A percentile compares a stretch with the other conserved stretches of the same genome.
Evolutionary conservation across 2,113 vertebrate species (phyloP).

Genomic region (Toxostoma redivivum): DNA sequence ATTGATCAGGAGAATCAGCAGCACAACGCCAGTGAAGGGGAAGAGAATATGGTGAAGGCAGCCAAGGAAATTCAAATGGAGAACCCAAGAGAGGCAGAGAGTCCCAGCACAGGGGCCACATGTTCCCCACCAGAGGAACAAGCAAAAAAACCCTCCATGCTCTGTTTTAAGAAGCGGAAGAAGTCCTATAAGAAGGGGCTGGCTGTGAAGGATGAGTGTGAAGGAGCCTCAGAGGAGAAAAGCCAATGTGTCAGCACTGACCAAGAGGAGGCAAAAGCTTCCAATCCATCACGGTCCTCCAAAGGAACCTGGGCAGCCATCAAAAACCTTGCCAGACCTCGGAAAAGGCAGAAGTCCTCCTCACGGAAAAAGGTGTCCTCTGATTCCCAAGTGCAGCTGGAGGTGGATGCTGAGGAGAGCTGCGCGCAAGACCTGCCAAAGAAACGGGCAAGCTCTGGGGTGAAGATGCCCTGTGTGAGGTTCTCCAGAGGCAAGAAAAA

Average conservation of each 20-base stretch:
- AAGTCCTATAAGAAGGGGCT: constrained; percentile 48
- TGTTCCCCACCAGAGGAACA: constrained; percentile 16
- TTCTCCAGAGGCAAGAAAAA: constrained; percentile 67
- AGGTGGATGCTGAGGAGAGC: constrained; percentile 44
- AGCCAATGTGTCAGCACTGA: not conserved
- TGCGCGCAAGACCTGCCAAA: not conserved
- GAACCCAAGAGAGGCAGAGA: constrained; percentile 31
- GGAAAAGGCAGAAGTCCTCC: constrained; percentile 51
- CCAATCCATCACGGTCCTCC: not conserved
- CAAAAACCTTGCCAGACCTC: constrained; percentile 62
- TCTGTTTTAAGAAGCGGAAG: constrained; percentile 79
- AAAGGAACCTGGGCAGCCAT: constrained; percentile 71
- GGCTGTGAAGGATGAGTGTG: not conserved
- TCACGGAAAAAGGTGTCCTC: constrained; percentile 18
- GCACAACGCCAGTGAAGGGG: not conserved
- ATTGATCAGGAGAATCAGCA: not conserved
- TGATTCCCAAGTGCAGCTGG: constrained; percentile 50
- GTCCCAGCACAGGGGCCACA: not conserved
- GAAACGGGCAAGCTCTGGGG: constrained; percentile 51
- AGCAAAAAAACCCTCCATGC: constrained; percentile 55
- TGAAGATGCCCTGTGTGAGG: constrained; percentile 71
- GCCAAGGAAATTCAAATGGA: constrained; percentile 71
- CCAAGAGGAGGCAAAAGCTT: not conserved
- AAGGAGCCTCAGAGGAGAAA: constrained; percentile 1
- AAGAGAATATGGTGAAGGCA: constrained; percentile 52